A percentile compares a stretch with the other conserved stretches of the same genome.
These are phyloP conservation scores for Epinephelus awoara DNA, from an alignment of 2,797 vertebrate species.

Conservation along the genomic window DNA sequence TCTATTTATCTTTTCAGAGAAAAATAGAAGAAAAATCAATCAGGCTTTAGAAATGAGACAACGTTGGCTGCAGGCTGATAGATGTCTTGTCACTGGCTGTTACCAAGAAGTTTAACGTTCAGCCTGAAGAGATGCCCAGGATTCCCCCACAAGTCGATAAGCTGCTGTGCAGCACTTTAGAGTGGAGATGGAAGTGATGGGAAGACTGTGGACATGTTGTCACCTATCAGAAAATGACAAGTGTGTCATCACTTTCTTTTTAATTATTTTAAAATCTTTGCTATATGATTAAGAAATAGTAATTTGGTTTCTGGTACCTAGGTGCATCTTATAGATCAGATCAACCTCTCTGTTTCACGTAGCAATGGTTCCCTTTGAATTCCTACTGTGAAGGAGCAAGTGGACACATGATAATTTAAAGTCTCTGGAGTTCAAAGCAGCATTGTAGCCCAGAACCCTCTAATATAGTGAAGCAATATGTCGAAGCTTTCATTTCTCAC, in stretches of 20 bases:
- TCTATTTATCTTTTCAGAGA: constrained; percentile 66
- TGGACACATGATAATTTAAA: constrained; percentile 11
- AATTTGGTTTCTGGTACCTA: too few relatives aligned
- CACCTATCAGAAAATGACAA: constrained; percentile 4
- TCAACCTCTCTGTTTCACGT: not conserved
- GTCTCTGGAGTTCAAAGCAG: constrained; percentile 30
- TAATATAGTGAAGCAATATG: not conserved
- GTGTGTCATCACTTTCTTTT: not conserved
- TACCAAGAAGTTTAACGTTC: constrained; percentile 55
- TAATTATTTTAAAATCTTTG: too few relatives aligned
- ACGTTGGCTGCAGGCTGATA: constrained; percentile 58
- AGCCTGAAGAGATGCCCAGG: constrained; percentile 34
- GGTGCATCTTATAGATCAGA: too few relatives aligned
- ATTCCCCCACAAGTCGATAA: constrained; percentile 57
- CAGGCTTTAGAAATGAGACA: constrained; percentile 64
- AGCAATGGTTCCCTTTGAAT: constrained; percentile 26
- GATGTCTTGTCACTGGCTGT: constrained; percentile 71
- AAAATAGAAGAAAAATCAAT: constrained; percentile 60
- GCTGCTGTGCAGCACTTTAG: constrained; percentile 23
- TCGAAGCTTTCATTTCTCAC: constrained; percentile 16
- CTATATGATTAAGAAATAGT: too few relatives aligned
- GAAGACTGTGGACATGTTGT: constrained; percentile 11
- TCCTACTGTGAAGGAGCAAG: constrained; percentile 3
- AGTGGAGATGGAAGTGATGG: constrained; percentile 15
- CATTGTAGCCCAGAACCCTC: not conserved